These are phyloP conservation scores for Pilophorus perplexus DNA, from an alignment of 2,888 invertebrate genomes.

Conservation along the genomic window DNA sequence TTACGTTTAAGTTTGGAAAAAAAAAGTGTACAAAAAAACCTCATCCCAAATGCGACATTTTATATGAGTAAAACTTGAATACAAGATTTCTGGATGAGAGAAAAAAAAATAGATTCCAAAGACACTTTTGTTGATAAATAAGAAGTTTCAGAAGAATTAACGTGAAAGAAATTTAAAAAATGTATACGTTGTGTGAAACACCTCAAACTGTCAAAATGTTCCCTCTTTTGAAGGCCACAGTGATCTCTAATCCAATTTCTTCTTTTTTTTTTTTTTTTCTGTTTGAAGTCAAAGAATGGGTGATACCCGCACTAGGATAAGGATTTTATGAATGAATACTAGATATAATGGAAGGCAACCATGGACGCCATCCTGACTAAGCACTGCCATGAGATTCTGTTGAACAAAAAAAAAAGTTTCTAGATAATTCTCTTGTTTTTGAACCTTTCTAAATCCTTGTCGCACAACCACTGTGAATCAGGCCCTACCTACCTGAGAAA, in stretches of 20 bases:
- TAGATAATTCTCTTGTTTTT: slow-evolving; percentile 7
- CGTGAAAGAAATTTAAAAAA: slow-evolving; percentile 17
- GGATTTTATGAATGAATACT: too few relatives aligned
- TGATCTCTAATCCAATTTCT: too few relatives aligned
- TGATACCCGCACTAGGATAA: too few relatives aligned
- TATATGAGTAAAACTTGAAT: slow-evolving; percentile 20
- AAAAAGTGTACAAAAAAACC: slow-evolving; percentile 19
- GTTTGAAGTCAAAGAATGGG: neutral
- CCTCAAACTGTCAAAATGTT: too few relatives aligned
- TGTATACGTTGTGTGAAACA: slow-evolving; percentile 37
- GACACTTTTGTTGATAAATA: neutral
- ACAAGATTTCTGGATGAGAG: slow-evolving; percentile 17
- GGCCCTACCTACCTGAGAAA: too few relatives aligned
- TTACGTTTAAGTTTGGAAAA: slow-evolving; percentile 32
- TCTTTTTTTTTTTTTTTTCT: too few relatives aligned
- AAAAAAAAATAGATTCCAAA: slow-evolving; percentile 25
- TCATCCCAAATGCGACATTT: neutral
- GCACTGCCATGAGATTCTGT: slow-evolving; percentile 39
- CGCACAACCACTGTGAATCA: slow-evolving; percentile 32
- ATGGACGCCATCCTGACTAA: slow-evolving; percentile 7
- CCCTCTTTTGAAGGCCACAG: too few relatives aligned
- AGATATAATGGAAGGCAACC: slow-evolving; percentile 11
- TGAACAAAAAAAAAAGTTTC: neutral
- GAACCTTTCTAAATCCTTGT: slow-evolving; percentile 7
- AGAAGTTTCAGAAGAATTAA: too few relatives aligned